Evolutionary conservation across 2,113 vertebrate species (phyloP).

Genomic region (Probosciger aterrimus): DNA sequence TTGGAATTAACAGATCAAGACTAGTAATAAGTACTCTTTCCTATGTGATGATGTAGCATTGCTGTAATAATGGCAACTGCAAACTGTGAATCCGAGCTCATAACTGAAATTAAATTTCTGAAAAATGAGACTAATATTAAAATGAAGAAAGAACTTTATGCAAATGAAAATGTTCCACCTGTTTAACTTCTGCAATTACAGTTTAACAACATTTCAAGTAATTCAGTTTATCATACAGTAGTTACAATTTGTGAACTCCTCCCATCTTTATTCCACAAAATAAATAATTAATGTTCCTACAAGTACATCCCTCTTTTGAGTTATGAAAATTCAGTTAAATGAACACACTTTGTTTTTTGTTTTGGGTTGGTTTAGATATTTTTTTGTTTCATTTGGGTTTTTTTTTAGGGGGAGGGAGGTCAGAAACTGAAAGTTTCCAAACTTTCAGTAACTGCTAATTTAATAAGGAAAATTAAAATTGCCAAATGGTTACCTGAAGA

Average conservation of each 20-base stretch:
- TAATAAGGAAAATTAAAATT: background rate
- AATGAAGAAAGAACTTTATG: background rate
- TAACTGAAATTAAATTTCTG: background rate
- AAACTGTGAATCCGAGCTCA: background rate
- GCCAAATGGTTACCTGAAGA: background rate
- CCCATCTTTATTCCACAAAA: background rate
- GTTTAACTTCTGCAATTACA: background rate
- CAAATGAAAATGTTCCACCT: background rate
- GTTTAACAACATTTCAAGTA: background rate
- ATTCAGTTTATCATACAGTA: background rate
- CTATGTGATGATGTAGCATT: background rate
- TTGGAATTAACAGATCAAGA: background rate
- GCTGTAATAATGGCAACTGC: background rate
- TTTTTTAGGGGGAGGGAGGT: background rate
- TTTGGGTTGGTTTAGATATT: background rate
- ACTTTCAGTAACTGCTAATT: background rate
- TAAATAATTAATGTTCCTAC: background rate
- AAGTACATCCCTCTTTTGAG: background rate
- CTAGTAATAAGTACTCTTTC: background rate
- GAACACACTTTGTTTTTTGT: rapidly evolving
- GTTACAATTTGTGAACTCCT: background rate
- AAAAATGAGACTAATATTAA: background rate
- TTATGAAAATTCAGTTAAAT: background rate
- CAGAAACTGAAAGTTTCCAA: background rate
- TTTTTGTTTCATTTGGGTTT: background rate